Evolutionary conservation across 2,888 invertebrate species (phyloP).

Genomic region (Melipona bicolor): DNA sequence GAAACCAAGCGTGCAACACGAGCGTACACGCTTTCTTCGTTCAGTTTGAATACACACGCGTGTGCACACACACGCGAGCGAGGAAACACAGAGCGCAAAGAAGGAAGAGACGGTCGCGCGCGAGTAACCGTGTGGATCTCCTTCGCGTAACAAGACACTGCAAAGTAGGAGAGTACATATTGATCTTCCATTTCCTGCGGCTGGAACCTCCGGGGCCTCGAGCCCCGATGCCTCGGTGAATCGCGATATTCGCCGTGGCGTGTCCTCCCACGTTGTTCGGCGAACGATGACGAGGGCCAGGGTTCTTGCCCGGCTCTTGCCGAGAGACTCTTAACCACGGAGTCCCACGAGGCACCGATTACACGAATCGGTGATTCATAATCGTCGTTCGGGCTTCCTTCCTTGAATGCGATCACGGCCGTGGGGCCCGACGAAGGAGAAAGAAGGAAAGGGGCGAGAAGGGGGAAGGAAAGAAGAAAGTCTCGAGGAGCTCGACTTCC

Average conservation of each 20-base stretch:
- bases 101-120: conserved; percentile 17
- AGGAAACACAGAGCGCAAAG: too few relatives aligned
- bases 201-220: conserved; percentile 18
- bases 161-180: conserved; percentile 52
- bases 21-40: conserved; percentile 30
- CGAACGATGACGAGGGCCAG: conserved; percentile 60
- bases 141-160: conserved; percentile 47
- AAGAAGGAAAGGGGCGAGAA: background rate
- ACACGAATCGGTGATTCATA: conserved; percentile 72
- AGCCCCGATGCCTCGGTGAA: conserved; percentile 36
- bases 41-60: conserved; percentile 23
- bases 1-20: conserved; percentile 29
- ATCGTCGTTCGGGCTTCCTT: conserved; percentile 59
- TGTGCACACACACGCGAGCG: too few relatives aligned
- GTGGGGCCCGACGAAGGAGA: conserved; percentile 9
- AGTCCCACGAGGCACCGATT: conserved; percentile 64
- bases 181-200: conserved; percentile 63
- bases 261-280: conserved; percentile 68
- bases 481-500: conserved; percentile 6
- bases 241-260: conserved; percentile 60
- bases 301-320: conserved; percentile 16
- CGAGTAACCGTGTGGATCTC: conserved; percentile 12
- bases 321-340: conserved; percentile 19
- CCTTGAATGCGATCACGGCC: conserved; percentile 46
- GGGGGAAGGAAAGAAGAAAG: conserved; percentile 31